phyloP scores from a whole-genome alignment of 2,797 vertebrate species.

The Petrocephalus schoutedeni region DNA sequence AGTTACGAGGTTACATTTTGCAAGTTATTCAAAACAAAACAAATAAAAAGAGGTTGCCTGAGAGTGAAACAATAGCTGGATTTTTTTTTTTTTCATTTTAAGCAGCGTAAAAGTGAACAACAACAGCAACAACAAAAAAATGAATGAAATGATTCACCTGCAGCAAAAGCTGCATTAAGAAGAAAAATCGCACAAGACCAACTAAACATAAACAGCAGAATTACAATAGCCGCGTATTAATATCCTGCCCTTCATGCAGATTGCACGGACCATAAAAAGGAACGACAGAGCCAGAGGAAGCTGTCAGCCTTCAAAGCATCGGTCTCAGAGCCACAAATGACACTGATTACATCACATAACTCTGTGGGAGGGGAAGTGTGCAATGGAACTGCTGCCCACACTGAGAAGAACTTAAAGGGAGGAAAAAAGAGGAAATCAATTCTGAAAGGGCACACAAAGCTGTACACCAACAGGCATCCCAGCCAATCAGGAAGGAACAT shows the following conservation, averaged over 20 bases:
- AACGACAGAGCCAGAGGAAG: conserved; percentile 45
- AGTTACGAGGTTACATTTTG: conserved; percentile 60
- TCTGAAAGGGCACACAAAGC: conserved; percentile 48
- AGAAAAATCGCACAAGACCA: conserved; percentile 44
- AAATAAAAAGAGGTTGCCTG: conserved; percentile 13
- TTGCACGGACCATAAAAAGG: conserved; percentile 50
- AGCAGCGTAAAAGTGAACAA: conserved; percentile 29
- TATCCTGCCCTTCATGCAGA: conserved; percentile 61
- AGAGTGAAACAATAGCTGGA: conserved; percentile 4
- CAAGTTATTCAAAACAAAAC: conserved; percentile 53
- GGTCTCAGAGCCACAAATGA: conserved; percentile 60
- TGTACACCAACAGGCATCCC: conserved; percentile 66
- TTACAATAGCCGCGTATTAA: conserved; percentile 50
- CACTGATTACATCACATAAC: conserved; percentile 58
- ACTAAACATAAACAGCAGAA: conserved; percentile 54
- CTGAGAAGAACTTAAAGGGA: conserved; percentile 33
- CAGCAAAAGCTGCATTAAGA: conserved; percentile 40
- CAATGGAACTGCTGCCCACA: conserved; percentile 50
- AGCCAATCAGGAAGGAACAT: conserved; percentile 54
- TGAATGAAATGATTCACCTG: conserved; percentile 49
- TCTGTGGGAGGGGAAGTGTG: conserved; percentile 42
- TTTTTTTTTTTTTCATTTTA: background rate
- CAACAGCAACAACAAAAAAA: conserved; percentile 45
- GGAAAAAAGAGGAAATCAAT: conserved; percentile 27
- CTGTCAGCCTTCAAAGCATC: conserved; percentile 63